Conservation (phyloP, 2,888 invertebrate genomes). For the Limnephilus auricula region DNA sequence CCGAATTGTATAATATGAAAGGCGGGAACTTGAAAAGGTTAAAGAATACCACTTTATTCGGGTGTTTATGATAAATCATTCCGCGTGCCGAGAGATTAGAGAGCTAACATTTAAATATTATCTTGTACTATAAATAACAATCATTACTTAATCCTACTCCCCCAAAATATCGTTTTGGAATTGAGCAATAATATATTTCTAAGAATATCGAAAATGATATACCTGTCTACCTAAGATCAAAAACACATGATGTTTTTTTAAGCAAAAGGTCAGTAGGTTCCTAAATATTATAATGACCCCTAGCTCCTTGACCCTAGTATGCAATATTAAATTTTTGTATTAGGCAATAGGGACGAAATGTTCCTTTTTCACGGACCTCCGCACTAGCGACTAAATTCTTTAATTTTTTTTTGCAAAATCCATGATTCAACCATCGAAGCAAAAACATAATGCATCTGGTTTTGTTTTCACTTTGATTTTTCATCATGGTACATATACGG, state of each 20-base stretch:
- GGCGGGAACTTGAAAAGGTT: constrained; percentile 21
- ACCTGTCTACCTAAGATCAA: background rate
- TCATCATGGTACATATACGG: too few species aligned
- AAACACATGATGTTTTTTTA: background rate
- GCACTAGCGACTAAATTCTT: too few species aligned
- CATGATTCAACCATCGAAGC: too few species aligned
- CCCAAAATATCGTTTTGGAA: background rate
- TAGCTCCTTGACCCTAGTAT: background rate
- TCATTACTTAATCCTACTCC: background rate
- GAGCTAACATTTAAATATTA: constrained; percentile 6
- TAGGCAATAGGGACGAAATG: background rate
- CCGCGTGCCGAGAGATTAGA: background rate
- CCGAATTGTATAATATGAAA: constrained; percentile 22
- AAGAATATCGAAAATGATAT: background rate
- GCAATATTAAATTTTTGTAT: background rate
- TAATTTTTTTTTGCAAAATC: too few species aligned
- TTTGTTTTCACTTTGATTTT: too few species aligned
- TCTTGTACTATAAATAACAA: background rate
- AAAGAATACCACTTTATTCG: constrained; percentile 20
- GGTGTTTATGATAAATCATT: constrained; percentile 17
- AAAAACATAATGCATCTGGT: too few species aligned
- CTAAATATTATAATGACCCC: background rate
- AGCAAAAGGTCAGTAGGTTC: background rate
- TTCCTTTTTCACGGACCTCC: background rate
- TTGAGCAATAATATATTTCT: background rate